Evolutionary conservation across 92 coral and sea anemone genomes (phyloP).

Genomic region (Epizoanthus illoricatus): DNA sequence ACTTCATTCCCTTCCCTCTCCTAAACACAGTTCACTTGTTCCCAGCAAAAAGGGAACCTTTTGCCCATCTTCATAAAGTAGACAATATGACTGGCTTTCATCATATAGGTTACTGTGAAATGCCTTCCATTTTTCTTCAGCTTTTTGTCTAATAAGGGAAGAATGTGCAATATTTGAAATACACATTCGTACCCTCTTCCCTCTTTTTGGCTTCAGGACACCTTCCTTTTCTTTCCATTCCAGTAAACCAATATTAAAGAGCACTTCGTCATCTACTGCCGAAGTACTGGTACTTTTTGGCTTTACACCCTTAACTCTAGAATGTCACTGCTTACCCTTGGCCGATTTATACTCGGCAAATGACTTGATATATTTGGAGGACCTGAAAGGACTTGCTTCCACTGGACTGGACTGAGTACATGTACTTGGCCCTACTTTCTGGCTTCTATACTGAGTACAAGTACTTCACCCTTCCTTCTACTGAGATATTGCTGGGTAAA

Average conservation of each 20-base stretch:
- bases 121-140: constrained; percentile 58
- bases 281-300: constrained; percentile 42
- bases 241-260: constrained; percentile 45
- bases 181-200: constrained; percentile 49
- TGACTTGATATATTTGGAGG: constrained; percentile 39
- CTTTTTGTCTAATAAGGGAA: constrained; percentile 35
- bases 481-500: constrained; percentile 26
- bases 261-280: constrained; percentile 44
- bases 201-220: constrained; percentile 49
- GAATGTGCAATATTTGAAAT: constrained; percentile 17
- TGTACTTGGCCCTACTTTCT: constrained; percentile 31
- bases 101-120: constrained; percentile 50
- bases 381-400: constrained; percentile 49
- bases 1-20: not conserved
- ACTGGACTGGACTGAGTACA: constrained; percentile 40
- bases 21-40: constrained; percentile 18
- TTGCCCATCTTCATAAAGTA: constrained; percentile 55
- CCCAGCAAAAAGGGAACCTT: constrained; percentile 44
- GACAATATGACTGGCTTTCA: constrained; percentile 33
- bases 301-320: constrained; percentile 41
- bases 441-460: constrained; percentile 1
- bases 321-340: constrained; percentile 48
- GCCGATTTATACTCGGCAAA: constrained; percentile 46
- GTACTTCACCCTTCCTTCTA: constrained; percentile 29
- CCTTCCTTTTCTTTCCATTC: constrained; percentile 46